These are phyloP conservation scores for Synanthedon andrenaeformis DNA, from an alignment of 2,888 invertebrate species.

Conservation along the genomic window DNA sequence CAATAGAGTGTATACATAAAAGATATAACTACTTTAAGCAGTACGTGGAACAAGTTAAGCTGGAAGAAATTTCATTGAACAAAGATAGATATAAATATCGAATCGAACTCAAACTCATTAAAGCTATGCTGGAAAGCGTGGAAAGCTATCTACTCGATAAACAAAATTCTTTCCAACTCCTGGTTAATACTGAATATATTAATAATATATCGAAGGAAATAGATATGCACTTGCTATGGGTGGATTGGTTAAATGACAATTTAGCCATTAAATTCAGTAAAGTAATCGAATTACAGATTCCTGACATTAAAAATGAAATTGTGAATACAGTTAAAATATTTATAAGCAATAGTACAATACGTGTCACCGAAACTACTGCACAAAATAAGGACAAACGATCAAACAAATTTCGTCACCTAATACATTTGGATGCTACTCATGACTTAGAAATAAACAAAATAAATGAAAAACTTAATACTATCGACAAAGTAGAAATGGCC, in stretches of 20 bases:
- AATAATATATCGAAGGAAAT: conserved; percentile 18
- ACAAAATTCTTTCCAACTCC: conserved; percentile 14
- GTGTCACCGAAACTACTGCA: background rate
- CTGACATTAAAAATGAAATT: conserved; percentile 14
- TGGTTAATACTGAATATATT: conserved; percentile 21
- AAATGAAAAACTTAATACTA: conserved; percentile 17
- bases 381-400: background rate
- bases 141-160: conserved; percentile 19
- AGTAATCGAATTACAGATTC: conserved; percentile 13
- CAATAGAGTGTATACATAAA: conserved; percentile 14
- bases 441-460: conserved; percentile 17
- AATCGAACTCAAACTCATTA: conserved; percentile 15
- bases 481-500: conserved; percentile 16
- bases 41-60: conserved; percentile 8
- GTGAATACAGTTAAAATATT: conserved; percentile 15
- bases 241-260: conserved; percentile 22
- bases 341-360: conserved; percentile 11
- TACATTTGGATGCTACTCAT: conserved; percentile 6
- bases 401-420: background rate
- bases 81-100: conserved; percentile 14
- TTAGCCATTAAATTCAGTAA: conserved; percentile 18
- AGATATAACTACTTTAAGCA: conserved; percentile 12
- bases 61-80: conserved; percentile 4
- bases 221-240: conserved; percentile 29
- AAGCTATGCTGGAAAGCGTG: conserved; percentile 19